Conservation (phyloP, 2,888 invertebrate genomes). For the Drosophila austrosaltans region DNA sequence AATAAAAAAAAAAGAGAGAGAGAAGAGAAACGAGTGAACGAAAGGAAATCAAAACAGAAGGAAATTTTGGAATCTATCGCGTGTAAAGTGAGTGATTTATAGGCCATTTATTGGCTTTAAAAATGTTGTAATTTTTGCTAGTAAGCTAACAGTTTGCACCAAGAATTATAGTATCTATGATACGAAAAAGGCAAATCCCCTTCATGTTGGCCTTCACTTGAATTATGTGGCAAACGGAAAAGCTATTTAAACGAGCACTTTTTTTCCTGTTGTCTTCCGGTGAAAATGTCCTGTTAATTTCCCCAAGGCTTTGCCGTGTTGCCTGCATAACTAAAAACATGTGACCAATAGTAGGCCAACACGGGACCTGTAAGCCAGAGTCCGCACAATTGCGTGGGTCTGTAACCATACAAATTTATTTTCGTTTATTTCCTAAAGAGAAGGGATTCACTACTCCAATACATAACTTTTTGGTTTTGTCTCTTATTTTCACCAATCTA, state of each 20-base stretch:
- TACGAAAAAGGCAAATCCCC: neutral
- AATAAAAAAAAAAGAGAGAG: conserved; percentile 34
- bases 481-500: conserved; percentile 20
- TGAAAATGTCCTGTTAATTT: conserved; percentile 71
- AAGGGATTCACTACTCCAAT: neutral
- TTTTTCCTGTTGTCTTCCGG: conserved; percentile 25
- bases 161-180: neutral
- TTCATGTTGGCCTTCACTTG: conserved; percentile 21
- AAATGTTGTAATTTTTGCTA: conserved; percentile 45
- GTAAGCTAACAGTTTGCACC: neutral
- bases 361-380: conserved; percentile 29
- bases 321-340: conserved; percentile 68
- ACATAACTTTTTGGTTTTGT: conserved; percentile 41
- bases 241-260: conserved; percentile 30
- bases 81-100: conserved; percentile 67
- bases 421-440: conserved; percentile 11
- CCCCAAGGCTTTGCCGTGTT: conserved; percentile 58
- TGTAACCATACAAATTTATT: conserved; percentile 26
- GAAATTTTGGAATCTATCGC: conserved; percentile 71
- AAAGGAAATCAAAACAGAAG: conserved; percentile 32
- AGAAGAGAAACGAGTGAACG: neutral
- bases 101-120: conserved; percentile 61
- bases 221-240: conserved; percentile 41
- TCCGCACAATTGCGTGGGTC: conserved; percentile 50
- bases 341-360: conserved; percentile 45